A percentile compares a stretch with the other conserved stretches of the same genome.
These are phyloP conservation scores for Pteria penguin DNA, from an alignment of 2,888 invertebrate genomes.

Conservation along the genomic window DNA sequence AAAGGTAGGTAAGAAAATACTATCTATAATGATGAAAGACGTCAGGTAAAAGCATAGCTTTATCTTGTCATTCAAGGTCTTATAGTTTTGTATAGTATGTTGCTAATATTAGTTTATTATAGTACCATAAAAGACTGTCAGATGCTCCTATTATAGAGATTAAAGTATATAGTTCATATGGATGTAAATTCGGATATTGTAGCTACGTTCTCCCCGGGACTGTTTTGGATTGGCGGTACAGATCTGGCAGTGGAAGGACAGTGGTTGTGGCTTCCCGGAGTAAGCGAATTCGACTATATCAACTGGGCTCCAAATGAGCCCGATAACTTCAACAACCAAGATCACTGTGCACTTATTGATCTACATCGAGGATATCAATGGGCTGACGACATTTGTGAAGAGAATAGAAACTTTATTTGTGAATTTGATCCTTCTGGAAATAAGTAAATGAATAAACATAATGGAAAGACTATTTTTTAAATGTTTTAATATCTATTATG, in stretches of 20 bases:
- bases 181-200: not conserved
- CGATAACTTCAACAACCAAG: conserved; percentile 43
- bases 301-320: conserved; percentile 58
- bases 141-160: no score
- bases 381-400: conserved; percentile 56
- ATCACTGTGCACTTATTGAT: conserved; percentile 55
- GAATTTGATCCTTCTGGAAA: conserved; percentile 18
- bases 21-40: no score
- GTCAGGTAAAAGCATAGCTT: no score
- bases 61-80: no score
- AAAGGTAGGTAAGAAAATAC: no score
- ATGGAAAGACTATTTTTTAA: no score
- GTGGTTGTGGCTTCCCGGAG: conserved; percentile 53
- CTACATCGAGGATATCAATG: conserved; percentile 46
- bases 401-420: conserved; percentile 56
- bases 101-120: no score
- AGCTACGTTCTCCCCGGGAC: conserved; percentile 52
- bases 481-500: no score
- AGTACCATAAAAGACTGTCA: no score
- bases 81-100: no score
- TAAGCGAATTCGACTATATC: conserved; percentile 34
- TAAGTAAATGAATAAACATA: no score
- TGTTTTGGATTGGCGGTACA: conserved; percentile 55
- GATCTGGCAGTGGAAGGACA: conserved; percentile 50
- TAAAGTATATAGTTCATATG: not conserved